Evolutionary conservation across 2,888 invertebrate genomes (phyloP).

Genomic region (Mythimna ferrago): DNA sequence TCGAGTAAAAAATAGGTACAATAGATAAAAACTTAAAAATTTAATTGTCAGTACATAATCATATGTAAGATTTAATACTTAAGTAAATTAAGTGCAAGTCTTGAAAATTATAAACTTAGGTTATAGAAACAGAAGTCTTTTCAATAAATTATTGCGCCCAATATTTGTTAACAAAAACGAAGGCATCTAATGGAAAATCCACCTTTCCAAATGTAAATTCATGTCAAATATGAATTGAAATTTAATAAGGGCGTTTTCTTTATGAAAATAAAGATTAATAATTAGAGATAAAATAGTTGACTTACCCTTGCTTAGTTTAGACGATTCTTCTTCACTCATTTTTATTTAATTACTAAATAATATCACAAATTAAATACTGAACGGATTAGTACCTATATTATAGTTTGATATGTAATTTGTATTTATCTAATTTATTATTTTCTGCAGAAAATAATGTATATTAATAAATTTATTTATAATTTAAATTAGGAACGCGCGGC

Average conservation of each 20-base stretch:
- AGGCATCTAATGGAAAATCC: background rate
- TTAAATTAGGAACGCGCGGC: slow-evolving; percentile 26
- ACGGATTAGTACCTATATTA: background rate
- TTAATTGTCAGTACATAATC: too few relatives aligned
- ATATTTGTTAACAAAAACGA: background rate
- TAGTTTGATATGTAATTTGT: background rate
- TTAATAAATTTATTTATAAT: background rate
- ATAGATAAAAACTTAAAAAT: background rate
- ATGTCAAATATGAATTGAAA: background rate
- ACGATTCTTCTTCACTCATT: slow-evolving; percentile 40
- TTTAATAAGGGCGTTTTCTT: background rate
- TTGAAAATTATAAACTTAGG: background rate
- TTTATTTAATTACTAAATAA: slow-evolving; percentile 1
- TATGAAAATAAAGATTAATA: background rate
- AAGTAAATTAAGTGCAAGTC: background rate
- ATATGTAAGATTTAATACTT: background rate
- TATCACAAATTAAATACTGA: slow-evolving; percentile 30
- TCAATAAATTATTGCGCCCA: too few relatives aligned
- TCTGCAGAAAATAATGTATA: slow-evolving; percentile 3
- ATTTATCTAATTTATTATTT: slow-evolving; percentile 5
- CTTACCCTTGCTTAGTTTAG: slow-evolving; percentile 48
- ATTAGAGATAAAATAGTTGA: background rate
- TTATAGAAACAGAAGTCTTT: background rate
- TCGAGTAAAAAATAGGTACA: background rate
- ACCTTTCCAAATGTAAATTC: background rate